These are phyloP conservation scores for Pseudochirops cupreus DNA, from an alignment of 2,797 vertebrate genomes.

Conservation along the genomic window DNA sequence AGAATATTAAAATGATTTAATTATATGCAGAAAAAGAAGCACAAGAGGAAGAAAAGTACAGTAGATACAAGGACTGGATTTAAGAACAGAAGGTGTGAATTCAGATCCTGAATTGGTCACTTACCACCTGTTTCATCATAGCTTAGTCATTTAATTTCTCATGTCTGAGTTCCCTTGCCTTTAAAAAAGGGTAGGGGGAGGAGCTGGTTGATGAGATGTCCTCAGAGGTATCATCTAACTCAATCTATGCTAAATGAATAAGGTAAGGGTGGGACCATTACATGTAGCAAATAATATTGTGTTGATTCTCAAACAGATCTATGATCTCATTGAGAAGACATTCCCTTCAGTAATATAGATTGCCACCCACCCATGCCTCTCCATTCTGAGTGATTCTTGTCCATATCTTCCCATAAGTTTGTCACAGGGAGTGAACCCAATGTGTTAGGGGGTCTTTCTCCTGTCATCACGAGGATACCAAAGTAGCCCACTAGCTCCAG, in stretches of 20 bases:
- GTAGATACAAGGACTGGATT: too few relatives aligned
- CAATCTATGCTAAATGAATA: background rate
- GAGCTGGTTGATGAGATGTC: background rate
- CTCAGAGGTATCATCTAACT: background rate
- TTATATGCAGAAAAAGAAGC: too few relatives aligned
- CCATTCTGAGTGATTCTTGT: background rate
- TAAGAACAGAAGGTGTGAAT: background rate
- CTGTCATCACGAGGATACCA: background rate
- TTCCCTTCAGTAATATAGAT: background rate
- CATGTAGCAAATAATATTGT: background rate
- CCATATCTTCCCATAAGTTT: background rate
- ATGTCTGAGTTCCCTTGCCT: background rate
- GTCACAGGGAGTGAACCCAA: background rate
- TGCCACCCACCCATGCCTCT: background rate
- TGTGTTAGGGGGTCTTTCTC: background rate
- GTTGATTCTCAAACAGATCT: background rate
- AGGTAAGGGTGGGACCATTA: background rate
- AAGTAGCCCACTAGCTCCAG: background rate
- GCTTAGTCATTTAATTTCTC: background rate
- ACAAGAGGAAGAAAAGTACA: too few relatives aligned
- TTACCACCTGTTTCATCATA: background rate
- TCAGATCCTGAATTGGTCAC: background rate
- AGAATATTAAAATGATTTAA: background rate
- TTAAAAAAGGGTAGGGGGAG: background rate
- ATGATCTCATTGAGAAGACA: background rate